Base-by-base conservation (phyloP, 2,888 invertebrate species). In the Pseudococcus viburni region DNA sequence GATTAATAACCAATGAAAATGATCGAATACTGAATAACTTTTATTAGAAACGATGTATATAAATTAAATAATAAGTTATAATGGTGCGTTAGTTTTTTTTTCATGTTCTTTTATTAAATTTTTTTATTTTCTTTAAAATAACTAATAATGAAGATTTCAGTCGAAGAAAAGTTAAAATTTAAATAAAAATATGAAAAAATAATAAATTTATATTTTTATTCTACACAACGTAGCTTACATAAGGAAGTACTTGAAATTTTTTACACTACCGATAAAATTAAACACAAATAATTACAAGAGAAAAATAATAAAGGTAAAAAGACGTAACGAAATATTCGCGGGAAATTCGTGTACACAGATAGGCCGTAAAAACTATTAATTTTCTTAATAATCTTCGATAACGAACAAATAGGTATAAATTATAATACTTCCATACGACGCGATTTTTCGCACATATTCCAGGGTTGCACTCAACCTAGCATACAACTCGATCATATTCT, bases 41-140 rank as follows among this genome's bases (percentile, higher is more conserved):
- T 88, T 88, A 88, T 88, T 88, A 88, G 83, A 88, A 88, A 88
- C 88, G 88, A 88, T 80, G 88, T 83, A 88, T 86, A 86, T 80
- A 88, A 88, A 88, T 88, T 83, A 80, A 83, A 55, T 88, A 88
- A 88, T 88, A 55, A 80, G 80, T 80, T 80, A 83, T 87, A 87
- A 87, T 88, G 83, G 88, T 88, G 88, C 88, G 88, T 88, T 88
- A 88, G 80, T 80, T 80, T 88, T 77, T 88, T 77, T 83, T 55
- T 83, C 48, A 73, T 22, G 12, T 77, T 77, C 33, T 73, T 19
- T 73, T 33, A 33, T 73, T 73, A 17, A 33, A 39, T 17, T 73
- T 17, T 73, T 73, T 39, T 77, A 77, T 39, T 42, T 77, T 77
- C 39, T 17, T 77, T 77, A 77, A 77, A 33, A 77, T 77, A 64